These are phyloP conservation scores for Lucilia cuprina DNA, from an alignment of 1,140 invertebrate genomes.

Conservation along the genomic window DNA sequence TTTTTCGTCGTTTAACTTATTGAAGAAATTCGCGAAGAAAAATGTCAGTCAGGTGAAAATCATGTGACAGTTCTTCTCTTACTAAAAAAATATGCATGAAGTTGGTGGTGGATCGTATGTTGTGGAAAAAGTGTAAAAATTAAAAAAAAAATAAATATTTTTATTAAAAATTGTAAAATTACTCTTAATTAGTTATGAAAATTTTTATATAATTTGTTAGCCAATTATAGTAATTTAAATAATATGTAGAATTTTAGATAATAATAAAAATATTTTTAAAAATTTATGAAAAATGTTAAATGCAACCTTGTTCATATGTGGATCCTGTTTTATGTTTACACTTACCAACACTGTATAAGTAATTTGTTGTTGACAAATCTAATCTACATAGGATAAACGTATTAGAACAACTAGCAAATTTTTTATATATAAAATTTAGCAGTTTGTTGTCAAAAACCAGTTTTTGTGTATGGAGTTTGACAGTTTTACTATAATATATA, in stretches of 20 bases:
- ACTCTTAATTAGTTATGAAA: no score
- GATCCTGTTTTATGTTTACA: neutral
- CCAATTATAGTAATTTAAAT: no score
- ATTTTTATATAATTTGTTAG: no score
- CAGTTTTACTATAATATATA: no score
- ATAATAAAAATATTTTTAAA: neutral
- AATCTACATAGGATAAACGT: no score
- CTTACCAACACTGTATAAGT: neutral
- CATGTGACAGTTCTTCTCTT: slow-evolving; percentile 53
- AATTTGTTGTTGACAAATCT: no score
- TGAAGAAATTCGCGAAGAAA: slow-evolving; percentile 47
- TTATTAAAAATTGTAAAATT: no score
- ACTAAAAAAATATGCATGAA: neutral
- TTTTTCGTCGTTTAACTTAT: slow-evolving; percentile 33
- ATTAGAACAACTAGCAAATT: no score
- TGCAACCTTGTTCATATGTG: neutral
- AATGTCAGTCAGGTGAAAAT: slow-evolving; percentile 59
- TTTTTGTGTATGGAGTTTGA: no score
- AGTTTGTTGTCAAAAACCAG: no score
- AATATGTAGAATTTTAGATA: neutral
- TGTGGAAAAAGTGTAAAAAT: neutral
- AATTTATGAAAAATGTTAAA: neutral
- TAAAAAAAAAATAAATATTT: neutral
- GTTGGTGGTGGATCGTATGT: neutral
- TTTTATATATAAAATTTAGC: no score